A percentile compares a stretch with the other conserved stretches of the same genome.
Evolutionary conservation across 2,888 invertebrate genomes (phyloP).

Genomic region (Scrobipalpa atriplicella): DNA sequence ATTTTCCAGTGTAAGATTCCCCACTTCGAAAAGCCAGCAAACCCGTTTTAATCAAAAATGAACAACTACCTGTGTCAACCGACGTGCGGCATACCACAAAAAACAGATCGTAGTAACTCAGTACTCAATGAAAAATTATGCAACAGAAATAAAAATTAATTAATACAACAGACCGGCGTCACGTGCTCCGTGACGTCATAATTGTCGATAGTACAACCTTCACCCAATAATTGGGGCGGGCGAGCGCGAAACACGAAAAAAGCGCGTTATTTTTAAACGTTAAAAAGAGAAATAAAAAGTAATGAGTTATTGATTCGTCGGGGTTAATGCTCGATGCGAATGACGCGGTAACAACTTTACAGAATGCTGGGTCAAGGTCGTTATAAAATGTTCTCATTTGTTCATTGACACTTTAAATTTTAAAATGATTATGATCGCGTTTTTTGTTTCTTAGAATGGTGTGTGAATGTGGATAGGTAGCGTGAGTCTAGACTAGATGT

Average conservation of each 20-base stretch:
- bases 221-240: slow-evolving; percentile 52
- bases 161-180: slow-evolving; percentile 18
- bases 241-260: slow-evolving; percentile 51
- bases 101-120: slow-evolving; percentile 13
- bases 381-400: slow-evolving; percentile 52
- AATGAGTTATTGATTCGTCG: slow-evolving; percentile 67
- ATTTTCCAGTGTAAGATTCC: too few relatives aligned
- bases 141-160: slow-evolving; percentile 24
- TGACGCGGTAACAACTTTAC: slow-evolving; percentile 37
- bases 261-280: slow-evolving; percentile 64
- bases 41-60: not conserved
- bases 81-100: not conserved
- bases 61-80: not conserved
- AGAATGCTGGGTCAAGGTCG: slow-evolving; percentile 60
- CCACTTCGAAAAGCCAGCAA: not conserved
- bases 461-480: too few relatives aligned
- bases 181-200: slow-evolving; percentile 51
- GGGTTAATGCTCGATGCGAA: slow-evolving; percentile 49
- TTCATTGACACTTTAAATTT: slow-evolving; percentile 42
- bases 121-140: slow-evolving; percentile 23
- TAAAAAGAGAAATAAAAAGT: slow-evolving; percentile 68
- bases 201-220: slow-evolving; percentile 44
- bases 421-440: too few relatives aligned
- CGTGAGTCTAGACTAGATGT: too few relatives aligned
- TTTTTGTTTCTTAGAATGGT: too few relatives aligned